Conservation (phyloP, 2,797 vertebrate genomes). For the Gouania willdenowi region DNA sequence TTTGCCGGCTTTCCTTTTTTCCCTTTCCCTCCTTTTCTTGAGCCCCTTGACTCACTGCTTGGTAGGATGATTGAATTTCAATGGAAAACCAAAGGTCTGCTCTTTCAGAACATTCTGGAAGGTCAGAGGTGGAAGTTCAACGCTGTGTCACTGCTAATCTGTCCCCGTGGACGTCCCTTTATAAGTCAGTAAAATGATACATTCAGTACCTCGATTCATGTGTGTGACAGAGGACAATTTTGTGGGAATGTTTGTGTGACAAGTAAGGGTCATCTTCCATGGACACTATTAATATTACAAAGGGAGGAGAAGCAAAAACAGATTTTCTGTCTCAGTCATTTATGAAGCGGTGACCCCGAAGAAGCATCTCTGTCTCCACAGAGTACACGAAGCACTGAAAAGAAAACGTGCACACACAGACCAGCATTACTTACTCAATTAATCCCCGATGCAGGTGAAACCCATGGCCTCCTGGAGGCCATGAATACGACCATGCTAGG, state of each 20-base stretch:
- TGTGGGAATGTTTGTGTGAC: slow-evolving; percentile 32
- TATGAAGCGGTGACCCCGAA: slow-evolving; percentile 56
- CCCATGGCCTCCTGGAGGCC: slow-evolving; percentile 1
- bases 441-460: slow-evolving; percentile 6
- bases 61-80: slow-evolving; percentile 69
- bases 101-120: slow-evolving; percentile 61
- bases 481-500: slow-evolving; percentile 1
- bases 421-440: slow-evolving; percentile 8
- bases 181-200: slow-evolving; percentile 45
- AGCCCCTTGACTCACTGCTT: slow-evolving; percentile 48
- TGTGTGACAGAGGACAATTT: slow-evolving; percentile 22
- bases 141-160: slow-evolving; percentile 66
- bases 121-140: slow-evolving; percentile 65
- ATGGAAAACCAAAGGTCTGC: slow-evolving; percentile 48
- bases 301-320: slow-evolving; percentile 23
- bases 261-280: slow-evolving; percentile 40
- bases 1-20: slow-evolving; percentile 7
- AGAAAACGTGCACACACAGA: slow-evolving; percentile 12
- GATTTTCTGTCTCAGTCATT: slow-evolving; percentile 44
- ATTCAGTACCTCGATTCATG: slow-evolving; percentile 5
- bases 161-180: slow-evolving; percentile 56
- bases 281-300: slow-evolving; percentile 26
- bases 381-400: slow-evolving; percentile 21
- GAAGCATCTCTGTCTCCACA: slow-evolving; percentile 17
- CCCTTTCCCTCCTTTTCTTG: slow-evolving; percentile 13